Evolutionary conservation across 2,113 vertebrate species (phyloP).

Genomic region (Stomatorhinus ivindoensis): DNA sequence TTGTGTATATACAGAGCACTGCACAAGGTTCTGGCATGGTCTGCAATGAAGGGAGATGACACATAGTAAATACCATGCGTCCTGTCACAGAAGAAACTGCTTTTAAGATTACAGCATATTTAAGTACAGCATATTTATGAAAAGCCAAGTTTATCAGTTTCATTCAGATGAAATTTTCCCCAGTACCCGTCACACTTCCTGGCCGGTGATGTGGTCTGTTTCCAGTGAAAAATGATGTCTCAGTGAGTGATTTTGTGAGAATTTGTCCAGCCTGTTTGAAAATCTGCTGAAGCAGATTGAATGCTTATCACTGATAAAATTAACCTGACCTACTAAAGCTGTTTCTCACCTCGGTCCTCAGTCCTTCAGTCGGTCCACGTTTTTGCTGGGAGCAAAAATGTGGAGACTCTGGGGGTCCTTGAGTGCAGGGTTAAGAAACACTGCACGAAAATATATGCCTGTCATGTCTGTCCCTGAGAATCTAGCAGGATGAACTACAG

Average conservation of each 20-base stretch:
- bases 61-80: neutral
- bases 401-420: neutral
- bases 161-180: neutral
- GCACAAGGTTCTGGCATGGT: neutral
- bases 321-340: neutral
- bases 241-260: neutral
- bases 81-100: neutral
- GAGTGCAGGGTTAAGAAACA: neutral
- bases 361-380: neutral
- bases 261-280: neutral
- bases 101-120: constrained; percentile 19
- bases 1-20: neutral
- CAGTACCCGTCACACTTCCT: neutral
- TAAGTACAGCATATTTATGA: constrained; percentile 15
- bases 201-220: neutral
- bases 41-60: neutral
- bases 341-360: neutral
- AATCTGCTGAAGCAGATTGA: neutral
- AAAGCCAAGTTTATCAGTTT: neutral
- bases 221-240: neutral
- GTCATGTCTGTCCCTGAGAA: neutral
- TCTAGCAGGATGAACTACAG: neutral
- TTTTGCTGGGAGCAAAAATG: neutral
- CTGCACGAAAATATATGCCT: neutral
- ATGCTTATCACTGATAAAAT: neutral